These are phyloP conservation scores for Coenobita brevimanus DNA, from an alignment of 1,140 invertebrate genomes.

Conservation along the genomic window DNA sequence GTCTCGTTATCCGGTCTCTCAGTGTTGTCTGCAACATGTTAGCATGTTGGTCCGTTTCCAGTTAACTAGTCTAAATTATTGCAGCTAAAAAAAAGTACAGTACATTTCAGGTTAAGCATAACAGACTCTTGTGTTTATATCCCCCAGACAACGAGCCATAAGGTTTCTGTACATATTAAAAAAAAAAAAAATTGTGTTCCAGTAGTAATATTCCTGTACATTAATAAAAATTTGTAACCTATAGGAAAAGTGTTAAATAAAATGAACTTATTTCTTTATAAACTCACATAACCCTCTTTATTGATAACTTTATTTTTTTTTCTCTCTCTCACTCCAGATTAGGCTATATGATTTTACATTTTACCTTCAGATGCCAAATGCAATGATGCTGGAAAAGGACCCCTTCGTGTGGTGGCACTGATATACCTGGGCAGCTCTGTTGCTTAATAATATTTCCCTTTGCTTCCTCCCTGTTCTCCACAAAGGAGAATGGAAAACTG, in stretches of 20 bases:
- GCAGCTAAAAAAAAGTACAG: not conserved
- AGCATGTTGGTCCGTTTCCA: constrained; percentile 60
- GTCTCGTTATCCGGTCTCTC: constrained; percentile 57
- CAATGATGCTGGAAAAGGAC: too few relatives aligned
- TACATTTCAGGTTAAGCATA: constrained; percentile 47
- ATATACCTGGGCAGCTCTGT: too few relatives aligned
- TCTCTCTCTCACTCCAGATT: too few relatives aligned
- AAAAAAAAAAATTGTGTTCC: constrained; percentile 55
- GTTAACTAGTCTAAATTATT: constrained; percentile 62
- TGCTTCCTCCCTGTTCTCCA: too few relatives aligned
- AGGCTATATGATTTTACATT: too few relatives aligned
- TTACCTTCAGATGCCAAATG: too few relatives aligned
- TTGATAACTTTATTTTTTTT: too few relatives aligned
- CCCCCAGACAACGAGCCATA: constrained; percentile 58
- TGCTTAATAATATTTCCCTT: too few relatives aligned
- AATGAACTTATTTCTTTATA: constrained; percentile 54
- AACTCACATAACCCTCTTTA: not conserved
- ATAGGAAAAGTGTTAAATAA: constrained; percentile 65
- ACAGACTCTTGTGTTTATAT: constrained; percentile 36
- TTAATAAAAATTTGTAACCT: constrained; percentile 58
- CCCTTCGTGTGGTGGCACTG: too few relatives aligned
- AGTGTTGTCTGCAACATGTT: constrained; percentile 57
- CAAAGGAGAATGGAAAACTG: too few relatives aligned
- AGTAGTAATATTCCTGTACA: constrained; percentile 62
- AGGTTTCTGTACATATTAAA: constrained; percentile 59